Evolutionary conservation across 2,113 vertebrate species (phyloP), one percentile per base, ranked within the genome.

Genomic region (Furnarius figulus): DNA sequence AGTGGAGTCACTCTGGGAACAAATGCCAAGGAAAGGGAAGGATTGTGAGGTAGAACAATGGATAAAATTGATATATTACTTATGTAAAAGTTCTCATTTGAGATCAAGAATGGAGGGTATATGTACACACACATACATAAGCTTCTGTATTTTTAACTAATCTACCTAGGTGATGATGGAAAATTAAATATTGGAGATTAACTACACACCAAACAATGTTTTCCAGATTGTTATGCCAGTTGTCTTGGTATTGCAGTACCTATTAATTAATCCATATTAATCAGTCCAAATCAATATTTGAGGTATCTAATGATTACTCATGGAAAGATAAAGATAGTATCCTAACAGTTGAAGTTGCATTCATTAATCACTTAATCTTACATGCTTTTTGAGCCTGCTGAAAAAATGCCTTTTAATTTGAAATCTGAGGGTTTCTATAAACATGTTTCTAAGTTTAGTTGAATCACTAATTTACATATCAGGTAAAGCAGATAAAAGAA

Each of bases 91-190:
- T 27, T 55, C 39, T 12, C 16, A 47, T 25, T 25, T 61, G 39
- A 90, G 12, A 13, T 66, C 21, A 49, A 21, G 44, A 50, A 42
- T 3, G 8, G 4, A 14, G 27, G 3, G 5, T 20, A 2, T 23
- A 28, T 42, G 33, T 8, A 35, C 1, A 40, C 13, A 24, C 15
- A 27, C 0, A 46, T 5, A 28, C 5, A 12, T 10, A 44, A 3
- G 8, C 10, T 77, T 84, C 37, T 73, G 8, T 12, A 31, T 76
- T 72, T 87, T 62, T 20, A 55, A 75, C 10, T 37, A 77, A 37
- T 40, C 9, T 20, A n/a, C 13, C 2, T 59, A 40, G 6, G 9
- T 3, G 1, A 33, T n/a, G 18, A 14, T 62, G 5, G 44, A 6
- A 82, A 72, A 40, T 11, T 33, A 47, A 82, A 17, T 20, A 31